These are phyloP conservation scores for Drosophila nigricruria DNA, from an alignment of 2,888 invertebrate species.

Conservation along the genomic window DNA sequence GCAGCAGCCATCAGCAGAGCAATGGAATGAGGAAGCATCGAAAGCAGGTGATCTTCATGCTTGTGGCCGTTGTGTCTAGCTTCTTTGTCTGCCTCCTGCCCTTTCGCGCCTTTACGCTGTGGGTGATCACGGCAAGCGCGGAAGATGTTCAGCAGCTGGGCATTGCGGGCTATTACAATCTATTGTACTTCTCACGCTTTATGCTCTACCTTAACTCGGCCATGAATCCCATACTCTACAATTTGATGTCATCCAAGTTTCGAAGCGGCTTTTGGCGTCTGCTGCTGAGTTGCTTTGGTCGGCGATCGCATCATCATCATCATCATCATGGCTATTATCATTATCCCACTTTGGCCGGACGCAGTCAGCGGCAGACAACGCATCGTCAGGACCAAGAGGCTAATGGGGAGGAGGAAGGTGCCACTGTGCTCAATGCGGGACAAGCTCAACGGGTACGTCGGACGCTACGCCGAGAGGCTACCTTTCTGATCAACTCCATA, in stretches of 20 bases:
- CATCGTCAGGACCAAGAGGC: conserved; percentile 39
- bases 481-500: conserved; percentile 79
- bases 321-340: conserved; percentile 46
- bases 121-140: conserved; percentile 92
- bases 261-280: conserved; percentile 91
- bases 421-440: conserved; percentile 22
- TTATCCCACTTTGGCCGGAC: conserved; percentile 41
- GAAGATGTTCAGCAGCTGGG: conserved; percentile 90
- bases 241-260: conserved; percentile 96
- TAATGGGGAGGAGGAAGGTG: conserved; percentile 26
- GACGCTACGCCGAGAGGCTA: conserved; percentile 75
- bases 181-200: conserved; percentile 93
- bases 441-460: conserved; percentile 53
- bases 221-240: conserved; percentile 95
- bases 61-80: conserved; percentile 94
- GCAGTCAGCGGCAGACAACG: conserved; percentile 40
- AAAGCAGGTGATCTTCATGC: conserved; percentile 94
- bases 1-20: conserved; percentile 81
- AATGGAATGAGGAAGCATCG: conserved; percentile 89
- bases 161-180: conserved; percentile 92
- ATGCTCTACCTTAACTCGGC: conserved; percentile 96
- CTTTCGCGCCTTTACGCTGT: conserved; percentile 94
- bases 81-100: conserved; percentile 96
- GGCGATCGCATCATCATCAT: conserved; percentile 57
- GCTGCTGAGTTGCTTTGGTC: conserved; percentile 85